Conservation (phyloP, 2,888 invertebrate species). For the Trachelus stipa region DNA sequence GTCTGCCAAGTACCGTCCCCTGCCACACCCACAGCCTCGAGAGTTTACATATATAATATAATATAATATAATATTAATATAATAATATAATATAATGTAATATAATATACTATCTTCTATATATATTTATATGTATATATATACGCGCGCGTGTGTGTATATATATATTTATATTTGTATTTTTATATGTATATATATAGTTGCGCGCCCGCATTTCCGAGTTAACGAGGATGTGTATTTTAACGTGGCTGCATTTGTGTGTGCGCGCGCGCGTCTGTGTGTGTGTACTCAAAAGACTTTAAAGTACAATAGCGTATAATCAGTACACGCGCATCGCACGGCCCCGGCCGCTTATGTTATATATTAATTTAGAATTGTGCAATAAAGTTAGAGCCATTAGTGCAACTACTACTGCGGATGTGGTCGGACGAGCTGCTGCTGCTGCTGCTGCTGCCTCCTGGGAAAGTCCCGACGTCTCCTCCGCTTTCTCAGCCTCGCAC, state of each 20-base stretch:
- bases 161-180: slow-evolving; percentile 12
- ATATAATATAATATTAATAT: slow-evolving; percentile 14
- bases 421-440: slow-evolving; percentile 40
- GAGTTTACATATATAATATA: slow-evolving; percentile 39
- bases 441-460: too few species aligned
- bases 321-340: not conserved
- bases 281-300: slow-evolving; percentile 6
- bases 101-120: slow-evolving; percentile 11
- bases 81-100: slow-evolving; percentile 16
- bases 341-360: slow-evolving; percentile 12
- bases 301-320: slow-evolving; percentile 1
- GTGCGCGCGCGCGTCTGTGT: slow-evolving; percentile 25
- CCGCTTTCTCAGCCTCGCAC: too few species aligned
- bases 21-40: slow-evolving; percentile 57
- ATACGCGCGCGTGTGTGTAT: slow-evolving; percentile 3
- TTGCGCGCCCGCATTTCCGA: not conserved
- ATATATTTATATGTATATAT: slow-evolving; percentile 8
- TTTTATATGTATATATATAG: not conserved
- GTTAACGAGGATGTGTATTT: too few species aligned
- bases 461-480: too few species aligned
- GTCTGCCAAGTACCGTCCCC: slow-evolving; percentile 20
- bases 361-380: slow-evolving; percentile 60
- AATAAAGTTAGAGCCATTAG: slow-evolving; percentile 58
- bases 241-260: not conserved
- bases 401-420: slow-evolving; percentile 58